These are phyloP conservation scores for Pedicia rivosa DNA, from an alignment of 2,888 invertebrate species.

Conservation along the genomic window DNA sequence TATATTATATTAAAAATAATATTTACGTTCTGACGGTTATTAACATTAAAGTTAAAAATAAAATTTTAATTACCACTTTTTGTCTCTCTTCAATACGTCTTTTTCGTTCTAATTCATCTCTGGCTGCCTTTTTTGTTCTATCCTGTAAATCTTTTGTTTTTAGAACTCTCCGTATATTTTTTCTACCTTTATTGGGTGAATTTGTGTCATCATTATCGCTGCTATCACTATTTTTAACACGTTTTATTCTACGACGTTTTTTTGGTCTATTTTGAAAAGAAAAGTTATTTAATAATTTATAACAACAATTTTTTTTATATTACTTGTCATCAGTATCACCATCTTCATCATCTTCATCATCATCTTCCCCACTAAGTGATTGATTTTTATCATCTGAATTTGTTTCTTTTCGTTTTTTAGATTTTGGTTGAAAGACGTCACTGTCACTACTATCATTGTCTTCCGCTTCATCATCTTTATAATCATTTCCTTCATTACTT, in stretches of 20 bases:
- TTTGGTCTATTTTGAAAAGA: conserved; percentile 8
- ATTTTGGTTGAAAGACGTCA: conserved; percentile 3
- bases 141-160: conserved; percentile 52
- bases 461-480: conserved; percentile 1
- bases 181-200: conserved; percentile 29
- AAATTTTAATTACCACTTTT: conserved; percentile 47
- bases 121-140: conserved; percentile 76
- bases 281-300: conserved; percentile 11
- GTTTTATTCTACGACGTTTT: not conserved
- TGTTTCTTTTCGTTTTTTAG: conserved; percentile 5
- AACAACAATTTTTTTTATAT: conserved; percentile 23
- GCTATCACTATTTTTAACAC: conserved; percentile 4
- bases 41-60: too few relatives aligned
- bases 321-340: conserved; percentile 8
- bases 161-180: conserved; percentile 41
- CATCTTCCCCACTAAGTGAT: conserved; percentile 1
- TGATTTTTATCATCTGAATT: not conserved
- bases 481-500: conserved; percentile 6
- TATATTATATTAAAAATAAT: too few relatives aligned
- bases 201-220: conserved; percentile 28
- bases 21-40: too few relatives aligned
- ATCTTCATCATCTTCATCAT: conserved; percentile 8
- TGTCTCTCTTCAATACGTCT: conserved; percentile 80
- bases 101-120: conserved; percentile 77
- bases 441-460: conserved; percentile 1